phyloP scores from a whole-genome alignment of 2,888 invertebrate genomes.

The Pseudanteris insignis region DNA sequence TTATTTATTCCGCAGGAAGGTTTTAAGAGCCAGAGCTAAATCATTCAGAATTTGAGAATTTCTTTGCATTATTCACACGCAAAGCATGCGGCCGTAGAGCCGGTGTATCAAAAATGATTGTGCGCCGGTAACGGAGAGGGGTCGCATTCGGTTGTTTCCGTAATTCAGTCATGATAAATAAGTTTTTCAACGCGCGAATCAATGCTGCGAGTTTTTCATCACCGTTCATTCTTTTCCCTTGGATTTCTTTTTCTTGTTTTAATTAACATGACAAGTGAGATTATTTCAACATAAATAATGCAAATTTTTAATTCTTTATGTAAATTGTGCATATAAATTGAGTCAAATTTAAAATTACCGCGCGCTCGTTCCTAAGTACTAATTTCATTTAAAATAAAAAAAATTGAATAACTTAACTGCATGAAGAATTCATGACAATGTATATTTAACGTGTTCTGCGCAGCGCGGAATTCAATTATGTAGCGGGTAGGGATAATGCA shows the following conservation, averaged over 20 bases:
- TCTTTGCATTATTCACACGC: constrained; percentile 28
- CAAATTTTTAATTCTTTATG: constrained; percentile 36
- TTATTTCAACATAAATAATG: constrained; percentile 39
- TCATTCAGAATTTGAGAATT: constrained; percentile 28
- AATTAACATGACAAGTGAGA: constrained; percentile 36
- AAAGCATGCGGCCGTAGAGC: background rate
- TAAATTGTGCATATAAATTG: constrained; percentile 35
- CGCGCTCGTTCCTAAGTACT: constrained; percentile 25
- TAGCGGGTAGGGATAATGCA: constrained; percentile 7
- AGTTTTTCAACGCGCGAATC: constrained; percentile 17
- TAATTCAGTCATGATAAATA: constrained; percentile 31
- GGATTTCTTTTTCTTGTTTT: constrained; percentile 3
- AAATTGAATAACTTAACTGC: constrained; percentile 28
- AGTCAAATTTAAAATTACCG: constrained; percentile 27
- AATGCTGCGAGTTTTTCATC: constrained; percentile 11
- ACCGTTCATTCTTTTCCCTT: background rate
- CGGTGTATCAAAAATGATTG: constrained; percentile 26
- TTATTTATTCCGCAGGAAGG: constrained; percentile 29
- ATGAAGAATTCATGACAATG: constrained; percentile 26
- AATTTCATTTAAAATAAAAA: constrained; percentile 32
- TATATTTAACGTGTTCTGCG: constrained; percentile 26
- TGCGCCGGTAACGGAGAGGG: constrained; percentile 9
- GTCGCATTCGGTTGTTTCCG: constrained; percentile 25
- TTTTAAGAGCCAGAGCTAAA: constrained; percentile 22
- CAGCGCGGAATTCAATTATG: constrained; percentile 20